A percentile compares a stretch with the other conserved stretches of the same genome.
These are phyloP conservation scores for Oncorhynchus tshawytscha DNA, from an alignment of 2,113 vertebrate genomes.

Conservation along the genomic window DNA sequence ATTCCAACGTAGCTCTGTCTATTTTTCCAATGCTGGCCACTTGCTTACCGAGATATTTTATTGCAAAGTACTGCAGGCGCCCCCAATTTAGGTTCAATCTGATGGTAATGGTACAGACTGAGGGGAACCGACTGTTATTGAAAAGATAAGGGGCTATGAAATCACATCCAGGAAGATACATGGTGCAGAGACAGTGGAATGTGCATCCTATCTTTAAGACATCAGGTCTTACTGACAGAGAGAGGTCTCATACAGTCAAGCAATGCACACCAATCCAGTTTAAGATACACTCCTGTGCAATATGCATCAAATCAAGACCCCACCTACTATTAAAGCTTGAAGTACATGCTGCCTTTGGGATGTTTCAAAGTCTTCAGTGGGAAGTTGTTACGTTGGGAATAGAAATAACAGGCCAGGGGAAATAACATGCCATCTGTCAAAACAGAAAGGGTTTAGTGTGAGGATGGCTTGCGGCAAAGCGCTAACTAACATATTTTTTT, in stretches of 20 bases:
- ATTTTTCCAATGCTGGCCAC: background rate
- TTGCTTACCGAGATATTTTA: background rate
- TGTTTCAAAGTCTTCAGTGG: conserved; percentile 73
- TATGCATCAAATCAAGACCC: conserved; percentile 55
- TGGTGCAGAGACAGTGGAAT: conserved; percentile 44
- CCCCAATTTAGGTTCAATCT: no score
- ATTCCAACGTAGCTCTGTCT: no score
- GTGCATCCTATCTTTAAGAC: conserved; percentile 51
- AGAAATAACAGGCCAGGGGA: conserved; percentile 65
- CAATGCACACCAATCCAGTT: background rate
- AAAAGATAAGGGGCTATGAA: conserved; percentile 65
- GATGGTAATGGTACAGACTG: background rate
- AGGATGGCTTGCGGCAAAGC: conserved; percentile 40
- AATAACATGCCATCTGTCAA: conserved; percentile 71
- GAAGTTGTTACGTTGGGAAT: conserved; percentile 73
- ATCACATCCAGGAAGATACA: conserved; percentile 70
- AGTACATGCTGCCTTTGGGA: conserved; percentile 61
- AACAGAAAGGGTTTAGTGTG: conserved; percentile 57
- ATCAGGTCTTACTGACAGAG: conserved; percentile 10
- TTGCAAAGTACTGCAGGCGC: background rate
- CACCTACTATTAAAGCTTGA: conserved; percentile 65
- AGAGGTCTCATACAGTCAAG: background rate
- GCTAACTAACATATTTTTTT: conserved; percentile 21
- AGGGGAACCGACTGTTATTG: conserved; percentile 14
- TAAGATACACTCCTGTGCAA: background rate